Percentiles rank a stretch among this genome's conserved stretches.
These are phyloP conservation scores for Dolichotis patagonum DNA, from an alignment of 2,113 vertebrate species.

Conservation along the genomic window DNA sequence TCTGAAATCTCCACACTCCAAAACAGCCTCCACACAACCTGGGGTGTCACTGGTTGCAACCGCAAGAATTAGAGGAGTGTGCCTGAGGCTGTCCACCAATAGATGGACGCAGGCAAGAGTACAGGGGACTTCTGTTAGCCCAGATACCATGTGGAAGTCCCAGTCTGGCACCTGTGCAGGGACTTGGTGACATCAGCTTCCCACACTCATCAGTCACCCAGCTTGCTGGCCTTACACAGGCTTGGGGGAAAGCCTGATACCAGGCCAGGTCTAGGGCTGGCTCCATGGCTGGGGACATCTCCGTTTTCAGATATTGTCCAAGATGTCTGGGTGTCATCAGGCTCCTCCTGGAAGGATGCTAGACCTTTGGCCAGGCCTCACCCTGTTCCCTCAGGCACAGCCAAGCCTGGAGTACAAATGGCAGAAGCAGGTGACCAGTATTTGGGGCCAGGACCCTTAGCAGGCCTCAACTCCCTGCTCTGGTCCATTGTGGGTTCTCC, in stretches of 20 bases:
- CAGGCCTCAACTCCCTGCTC: not conserved
- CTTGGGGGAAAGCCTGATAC: not conserved
- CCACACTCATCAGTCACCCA: not conserved
- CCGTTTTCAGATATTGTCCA: not conserved
- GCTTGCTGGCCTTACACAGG: not conserved
- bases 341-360: not conserved
- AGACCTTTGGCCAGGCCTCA: not conserved
- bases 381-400: not conserved
- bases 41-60: not conserved
- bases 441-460: not conserved
- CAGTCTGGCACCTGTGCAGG: not conserved
- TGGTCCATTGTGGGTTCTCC: not conserved
- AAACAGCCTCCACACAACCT: not conserved
- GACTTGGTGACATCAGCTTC: not conserved
- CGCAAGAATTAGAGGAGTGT: not conserved
- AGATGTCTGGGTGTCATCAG: not conserved
- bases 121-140: not conserved
- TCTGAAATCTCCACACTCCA: not conserved
- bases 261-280: accelerated
- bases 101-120: not conserved
- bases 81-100: not conserved
- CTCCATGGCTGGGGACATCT: not conserved
- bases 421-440: not conserved
- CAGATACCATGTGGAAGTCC: not conserved
- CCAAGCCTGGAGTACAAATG: not conserved